Percentiles rank a stretch among this genome's conserved stretches.
Evolutionary conservation across 2,888 invertebrate genomes (phyloP).

Genomic region (Platerodrilus igneus): DNA sequence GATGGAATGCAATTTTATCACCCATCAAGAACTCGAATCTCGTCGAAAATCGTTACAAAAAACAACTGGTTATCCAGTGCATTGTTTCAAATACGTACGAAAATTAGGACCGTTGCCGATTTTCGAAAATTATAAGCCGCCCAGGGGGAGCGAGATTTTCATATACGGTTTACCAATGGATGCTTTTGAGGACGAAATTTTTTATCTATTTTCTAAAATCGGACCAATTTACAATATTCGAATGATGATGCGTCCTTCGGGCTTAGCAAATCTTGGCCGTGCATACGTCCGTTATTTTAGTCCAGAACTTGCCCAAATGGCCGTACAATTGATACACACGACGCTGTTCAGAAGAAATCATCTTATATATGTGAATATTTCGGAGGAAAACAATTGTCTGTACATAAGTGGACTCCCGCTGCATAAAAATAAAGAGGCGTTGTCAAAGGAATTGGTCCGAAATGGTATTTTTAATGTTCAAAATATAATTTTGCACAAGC

Average conservation of each 20-base stretch:
- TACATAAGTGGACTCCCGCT: slow-evolving; percentile 37
- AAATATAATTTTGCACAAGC: slow-evolving; percentile 62
- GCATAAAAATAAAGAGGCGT: slow-evolving; percentile 52
- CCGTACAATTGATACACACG: slow-evolving; percentile 61
- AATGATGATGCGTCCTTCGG: slow-evolving; percentile 78
- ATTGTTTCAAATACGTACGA: no score
- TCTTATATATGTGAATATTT: slow-evolving; percentile 63
- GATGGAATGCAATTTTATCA: no score
- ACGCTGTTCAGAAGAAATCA: slow-evolving; percentile 61
- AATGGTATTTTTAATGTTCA: slow-evolving; percentile 38
- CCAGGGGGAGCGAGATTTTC: slow-evolving; percentile 58
- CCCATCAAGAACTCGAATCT: no score
- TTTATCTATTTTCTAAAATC: slow-evolving; percentile 62
- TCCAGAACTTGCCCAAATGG: slow-evolving; percentile 56
- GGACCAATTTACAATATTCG: slow-evolving; percentile 72
- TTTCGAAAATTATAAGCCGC: no score
- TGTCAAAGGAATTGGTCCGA: slow-evolving; percentile 57
- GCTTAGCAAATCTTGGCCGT: slow-evolving; percentile 69
- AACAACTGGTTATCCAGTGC: no score
- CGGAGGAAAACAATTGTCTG: slow-evolving; percentile 35
- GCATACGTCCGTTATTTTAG: slow-evolving; percentile 64
- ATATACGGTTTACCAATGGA: slow-evolving; percentile 74
- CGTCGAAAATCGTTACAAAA: no score
- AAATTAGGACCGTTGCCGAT: no score
- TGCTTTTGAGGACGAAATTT: slow-evolving; percentile 71